Percentiles rank a stretch among this genome's conserved stretches.
phyloP scores from a whole-genome alignment of 2,113 vertebrate genomes.

The Grus americana region DNA sequence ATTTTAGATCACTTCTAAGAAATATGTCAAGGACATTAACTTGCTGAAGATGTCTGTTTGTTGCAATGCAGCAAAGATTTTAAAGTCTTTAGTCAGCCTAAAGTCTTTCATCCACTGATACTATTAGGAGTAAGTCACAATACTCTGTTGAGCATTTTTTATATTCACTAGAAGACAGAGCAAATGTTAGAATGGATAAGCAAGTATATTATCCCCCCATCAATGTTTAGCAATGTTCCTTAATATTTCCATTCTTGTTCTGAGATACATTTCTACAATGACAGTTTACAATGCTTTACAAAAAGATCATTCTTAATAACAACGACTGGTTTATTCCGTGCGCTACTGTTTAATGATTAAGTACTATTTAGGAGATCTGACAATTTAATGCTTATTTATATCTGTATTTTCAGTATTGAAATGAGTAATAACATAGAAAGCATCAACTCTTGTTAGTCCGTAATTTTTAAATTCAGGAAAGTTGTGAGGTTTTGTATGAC shows the following conservation, averaged over 20 bases:
- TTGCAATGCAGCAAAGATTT: not conserved
- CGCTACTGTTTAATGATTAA: not conserved
- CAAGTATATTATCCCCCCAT: not conserved
- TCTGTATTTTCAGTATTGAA: not conserved
- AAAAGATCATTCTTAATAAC: not conserved
- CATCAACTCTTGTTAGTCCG: not conserved
- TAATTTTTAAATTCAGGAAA: not conserved
- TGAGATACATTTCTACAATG: not conserved
- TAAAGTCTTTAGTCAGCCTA: not conserved
- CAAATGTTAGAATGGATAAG: not conserved
- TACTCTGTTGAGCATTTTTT: not conserved
- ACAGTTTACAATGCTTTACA: not conserved
- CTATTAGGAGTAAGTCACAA: not conserved
- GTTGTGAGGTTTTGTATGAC: not conserved
- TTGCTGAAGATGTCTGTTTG: not conserved
- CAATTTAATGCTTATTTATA: not conserved
- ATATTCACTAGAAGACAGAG: not conserved
- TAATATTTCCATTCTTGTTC: not conserved
- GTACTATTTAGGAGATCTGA: not conserved
- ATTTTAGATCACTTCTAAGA: not conserved
- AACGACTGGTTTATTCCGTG: not conserved
- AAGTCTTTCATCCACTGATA: not conserved
- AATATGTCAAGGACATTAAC: conserved; percentile 49
- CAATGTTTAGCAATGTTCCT: not conserved
- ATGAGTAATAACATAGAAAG: not conserved